A percentile compares a stretch with the other conserved stretches of the same genome.
phyloP scores from a whole-genome alignment of 2,888 invertebrate genomes.

The Pharmacophagus antenor region DNA sequence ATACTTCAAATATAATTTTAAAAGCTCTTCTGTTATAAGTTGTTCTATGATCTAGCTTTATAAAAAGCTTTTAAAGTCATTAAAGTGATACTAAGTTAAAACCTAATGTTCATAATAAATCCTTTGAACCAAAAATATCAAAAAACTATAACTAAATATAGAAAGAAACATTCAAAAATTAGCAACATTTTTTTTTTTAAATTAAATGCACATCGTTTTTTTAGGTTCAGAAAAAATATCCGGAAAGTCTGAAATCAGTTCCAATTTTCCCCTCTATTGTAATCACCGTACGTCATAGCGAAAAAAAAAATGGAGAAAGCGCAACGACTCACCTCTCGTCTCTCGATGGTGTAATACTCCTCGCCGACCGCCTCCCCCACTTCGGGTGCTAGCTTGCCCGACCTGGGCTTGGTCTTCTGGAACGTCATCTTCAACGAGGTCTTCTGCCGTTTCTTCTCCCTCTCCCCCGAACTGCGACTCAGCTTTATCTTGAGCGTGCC shows the following conservation, averaged over 20 bases:
- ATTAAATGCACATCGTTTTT: no score
- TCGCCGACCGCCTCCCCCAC: slow-evolving; percentile 57
- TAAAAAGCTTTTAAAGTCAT: not conserved
- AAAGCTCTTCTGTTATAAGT: not conserved
- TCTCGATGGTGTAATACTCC: slow-evolving; percentile 85
- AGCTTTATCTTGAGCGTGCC: slow-evolving; percentile 92
- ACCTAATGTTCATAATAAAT: not conserved
- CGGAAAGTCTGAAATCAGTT: no score
- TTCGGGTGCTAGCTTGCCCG: slow-evolving; percentile 76
- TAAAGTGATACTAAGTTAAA: not conserved
- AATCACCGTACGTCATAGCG: not conserved
- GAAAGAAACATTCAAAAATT: not conserved
- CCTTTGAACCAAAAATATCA: not conserved
- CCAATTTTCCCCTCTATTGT: not conserved
- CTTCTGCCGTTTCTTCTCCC: slow-evolving; percentile 83
- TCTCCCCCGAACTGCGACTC: slow-evolving; percentile 75
- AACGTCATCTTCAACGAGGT: slow-evolving; percentile 90
- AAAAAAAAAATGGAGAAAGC: not conserved
- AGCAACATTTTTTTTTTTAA: no score
- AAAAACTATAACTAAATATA: not conserved
- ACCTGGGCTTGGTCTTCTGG: slow-evolving; percentile 84
- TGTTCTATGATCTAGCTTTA: not conserved
- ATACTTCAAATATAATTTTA: no score
- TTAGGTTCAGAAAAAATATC: no score
- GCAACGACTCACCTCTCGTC: slow-evolving; percentile 74